Conservation (phyloP, 2,113 vertebrate genomes). For the Strix aluco region DNA sequence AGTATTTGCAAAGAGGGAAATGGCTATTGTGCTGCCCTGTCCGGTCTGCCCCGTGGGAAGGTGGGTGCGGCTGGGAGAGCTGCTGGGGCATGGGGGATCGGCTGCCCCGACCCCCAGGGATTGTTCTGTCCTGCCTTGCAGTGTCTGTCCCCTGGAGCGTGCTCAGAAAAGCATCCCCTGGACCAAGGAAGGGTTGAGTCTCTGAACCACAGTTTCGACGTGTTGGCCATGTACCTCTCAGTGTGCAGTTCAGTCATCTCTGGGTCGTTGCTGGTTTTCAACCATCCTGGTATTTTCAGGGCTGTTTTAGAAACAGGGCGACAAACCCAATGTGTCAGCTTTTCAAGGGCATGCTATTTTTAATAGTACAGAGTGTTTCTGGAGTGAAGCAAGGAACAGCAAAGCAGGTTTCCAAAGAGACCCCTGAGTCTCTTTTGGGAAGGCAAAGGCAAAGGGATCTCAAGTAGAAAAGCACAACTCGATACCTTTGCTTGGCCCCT, state of each 20-base stretch:
- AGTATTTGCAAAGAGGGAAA: constrained; percentile 44
- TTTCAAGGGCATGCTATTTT: constrained; percentile 3
- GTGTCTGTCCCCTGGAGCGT: background rate
- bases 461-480: background rate
- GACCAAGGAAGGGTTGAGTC: background rate
- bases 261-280: background rate
- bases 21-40: constrained; percentile 45
- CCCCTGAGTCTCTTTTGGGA: background rate
- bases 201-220: background rate
- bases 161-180: background rate
- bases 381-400: background rate
- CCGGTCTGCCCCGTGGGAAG: constrained; percentile 5
- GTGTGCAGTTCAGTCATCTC: background rate
- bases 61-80: background rate
- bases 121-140: background rate
- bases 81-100: fast-evolving
- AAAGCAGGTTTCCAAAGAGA: background rate
- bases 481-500: background rate
- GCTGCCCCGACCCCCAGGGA: background rate
- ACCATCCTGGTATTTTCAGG: background rate
- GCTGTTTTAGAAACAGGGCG: background rate
- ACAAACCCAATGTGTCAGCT: background rate
- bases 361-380: background rate
- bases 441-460: background rate
- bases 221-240: fast-evolving